Evolutionary conservation across 2,797 vertebrate species (phyloP), one percentile per base, ranked within the genome.

Genomic region (Rhabdomys pumilio): DNA sequence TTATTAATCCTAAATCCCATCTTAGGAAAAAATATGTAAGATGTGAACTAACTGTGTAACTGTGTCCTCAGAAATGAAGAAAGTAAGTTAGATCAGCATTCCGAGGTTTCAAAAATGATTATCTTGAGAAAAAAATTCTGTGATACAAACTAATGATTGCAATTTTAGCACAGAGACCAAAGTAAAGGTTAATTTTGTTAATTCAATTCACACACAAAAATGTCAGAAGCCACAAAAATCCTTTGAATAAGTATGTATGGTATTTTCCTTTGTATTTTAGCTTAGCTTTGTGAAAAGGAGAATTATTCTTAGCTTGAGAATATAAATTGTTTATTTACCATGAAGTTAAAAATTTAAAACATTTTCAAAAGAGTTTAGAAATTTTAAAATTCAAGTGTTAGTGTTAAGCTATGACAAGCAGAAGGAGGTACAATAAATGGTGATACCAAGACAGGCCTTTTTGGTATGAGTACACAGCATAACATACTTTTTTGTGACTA

Each of bases 171-270:
- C 31, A 26, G 22, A 55, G 47, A 3, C 47, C 6, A 87, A 53
- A 72, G 3, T 1, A 72, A 87, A 38, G 3, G 1, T n/a, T 22
- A 53, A 67, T 34, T 47, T 86, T 34, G 3, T n/a, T 2, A 47
- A 9, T 41, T 34, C 31, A 65, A 15, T 85, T 63, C 29, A 84
- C 29, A 34, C 31, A 50, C 14, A 34, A 67, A 44, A 47, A 3
- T 47, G 1, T 31, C 82, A 65, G 14, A 47, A 84, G 34, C 19
- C 20, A 38, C 34, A 72, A 55, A 14, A 17, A 26, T 11, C 22
- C 4, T 1, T 15, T 38, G 1, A 13, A 13, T 50, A 17, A 47
- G 17, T 67, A 3, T 24, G 1, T 29, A 3, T 4, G 1, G 1
- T 69, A 22, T 38, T 72, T 72, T 55, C 1, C 13, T 84, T 47